Percentiles rank a stretch among this genome's conserved stretches.
Evolutionary conservation across 2,113 vertebrate genomes (phyloP).

Genomic region (Oceanites oceanicus): DNA sequence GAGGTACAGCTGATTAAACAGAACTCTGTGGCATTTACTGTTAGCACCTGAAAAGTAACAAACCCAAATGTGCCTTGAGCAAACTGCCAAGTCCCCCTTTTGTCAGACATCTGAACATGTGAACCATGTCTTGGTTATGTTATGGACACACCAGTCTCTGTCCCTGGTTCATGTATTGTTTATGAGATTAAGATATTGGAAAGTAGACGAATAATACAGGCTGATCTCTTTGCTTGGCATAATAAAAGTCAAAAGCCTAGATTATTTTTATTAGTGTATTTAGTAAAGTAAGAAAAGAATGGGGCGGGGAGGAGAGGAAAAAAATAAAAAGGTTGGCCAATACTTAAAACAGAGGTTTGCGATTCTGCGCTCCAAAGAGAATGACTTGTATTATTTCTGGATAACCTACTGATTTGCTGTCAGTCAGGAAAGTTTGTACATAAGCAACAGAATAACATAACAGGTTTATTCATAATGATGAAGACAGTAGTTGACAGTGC

Average conservation of each 20-base stretch:
- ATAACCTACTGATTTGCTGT: neutral
- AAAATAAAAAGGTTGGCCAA: neutral
- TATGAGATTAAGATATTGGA: neutral
- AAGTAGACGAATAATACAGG: neutral
- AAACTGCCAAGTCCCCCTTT: neutral
- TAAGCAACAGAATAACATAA: neutral
- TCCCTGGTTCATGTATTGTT: fast-evolving
- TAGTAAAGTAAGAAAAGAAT: neutral
- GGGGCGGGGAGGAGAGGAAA: fast-evolving
- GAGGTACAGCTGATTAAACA: neutral
- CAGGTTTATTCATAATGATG: neutral
- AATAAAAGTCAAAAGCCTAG: neutral
- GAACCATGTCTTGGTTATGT: neutral
- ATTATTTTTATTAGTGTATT: neutral
- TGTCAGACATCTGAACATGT: fast-evolving
- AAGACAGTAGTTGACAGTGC: neutral
- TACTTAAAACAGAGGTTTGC: neutral
- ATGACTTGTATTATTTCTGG: neutral
- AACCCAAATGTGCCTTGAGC: neutral
- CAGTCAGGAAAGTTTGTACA: neutral
- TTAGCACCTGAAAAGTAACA: neutral
- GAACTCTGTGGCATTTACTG: neutral
- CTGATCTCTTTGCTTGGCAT: neutral
- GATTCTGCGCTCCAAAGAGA: neutral
- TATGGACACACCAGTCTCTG: neutral